phyloP scores from a whole-genome alignment of 2,888 invertebrate genomes.

The Drosophila cyrtoloma region DNA sequence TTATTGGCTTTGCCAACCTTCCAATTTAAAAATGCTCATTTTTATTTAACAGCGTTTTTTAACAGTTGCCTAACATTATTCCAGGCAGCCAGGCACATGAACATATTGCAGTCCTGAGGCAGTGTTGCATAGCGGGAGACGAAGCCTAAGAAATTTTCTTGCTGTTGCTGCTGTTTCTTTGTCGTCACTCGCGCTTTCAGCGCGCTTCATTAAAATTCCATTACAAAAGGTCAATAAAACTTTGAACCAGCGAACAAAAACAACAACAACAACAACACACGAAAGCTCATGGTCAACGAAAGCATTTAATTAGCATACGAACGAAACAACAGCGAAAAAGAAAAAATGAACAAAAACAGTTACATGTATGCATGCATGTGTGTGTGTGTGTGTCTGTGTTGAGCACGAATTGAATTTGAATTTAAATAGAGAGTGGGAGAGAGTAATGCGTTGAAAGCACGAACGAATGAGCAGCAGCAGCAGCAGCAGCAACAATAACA shows the following conservation, averaged over 20 bases:
- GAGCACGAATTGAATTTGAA: constrained; percentile 53
- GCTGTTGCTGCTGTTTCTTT: neutral
- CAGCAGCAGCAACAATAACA: neutral
- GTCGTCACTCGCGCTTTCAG: constrained; percentile 59
- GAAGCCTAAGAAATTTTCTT: constrained; percentile 1
- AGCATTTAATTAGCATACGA: constrained; percentile 78
- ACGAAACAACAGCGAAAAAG: constrained; percentile 23
- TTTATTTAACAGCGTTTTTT: neutral
- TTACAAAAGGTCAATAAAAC: constrained; percentile 78
- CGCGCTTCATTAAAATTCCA: constrained; percentile 57
- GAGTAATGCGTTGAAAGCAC: constrained; percentile 42
- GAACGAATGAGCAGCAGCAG: constrained; percentile 28
- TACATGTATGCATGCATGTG: constrained; percentile 10
- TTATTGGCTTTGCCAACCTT: constrained; percentile 3
- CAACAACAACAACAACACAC: constrained; percentile 38
- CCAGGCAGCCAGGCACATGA: neutral
- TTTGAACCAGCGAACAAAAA: constrained; percentile 42
- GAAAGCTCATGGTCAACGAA: constrained; percentile 79
- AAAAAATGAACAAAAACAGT: constrained; percentile 31
- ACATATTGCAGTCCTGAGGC: constrained; percentile 23
- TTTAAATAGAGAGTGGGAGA: constrained; percentile 45
- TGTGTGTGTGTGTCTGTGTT: constrained; percentile 39
- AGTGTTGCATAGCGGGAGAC: constrained; percentile 32
- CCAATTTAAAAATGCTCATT: neutral
- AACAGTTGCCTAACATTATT: constrained; percentile 5